Conservation (phyloP, 1,140 invertebrate species). For the Campoletis sonorensis region DNA sequence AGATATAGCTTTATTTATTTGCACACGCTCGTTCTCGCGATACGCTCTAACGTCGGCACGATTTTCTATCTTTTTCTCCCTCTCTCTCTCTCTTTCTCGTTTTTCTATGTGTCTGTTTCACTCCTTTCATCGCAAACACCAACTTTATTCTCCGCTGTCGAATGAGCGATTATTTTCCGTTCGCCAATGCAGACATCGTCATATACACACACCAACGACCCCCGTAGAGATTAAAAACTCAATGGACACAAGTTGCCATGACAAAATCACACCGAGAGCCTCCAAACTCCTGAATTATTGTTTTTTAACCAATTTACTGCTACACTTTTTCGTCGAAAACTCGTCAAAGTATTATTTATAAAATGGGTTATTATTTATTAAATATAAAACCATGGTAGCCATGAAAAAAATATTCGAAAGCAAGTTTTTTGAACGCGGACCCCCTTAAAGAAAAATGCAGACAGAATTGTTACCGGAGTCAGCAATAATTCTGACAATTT, state of each 20-base stretch:
- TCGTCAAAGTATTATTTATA: no score
- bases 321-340: no score
- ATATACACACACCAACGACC: slow-evolving; percentile 39
- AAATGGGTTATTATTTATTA: no score
- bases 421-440: no score
- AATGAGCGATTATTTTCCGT: not conserved
- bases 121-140: slow-evolving; percentile 7
- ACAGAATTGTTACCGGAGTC: no score
- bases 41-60: not conserved
- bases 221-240: not conserved
- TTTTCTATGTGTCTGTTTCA: slow-evolving; percentile 21
- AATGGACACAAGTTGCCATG: not conserved
- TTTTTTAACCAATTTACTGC: not conserved
- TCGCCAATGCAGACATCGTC: slow-evolving; percentile 5
- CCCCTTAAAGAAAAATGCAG: no score
- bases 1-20: slow-evolving; percentile 77
- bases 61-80: no score
- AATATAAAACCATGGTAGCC: no score
- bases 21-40: slow-evolving; percentile 61
- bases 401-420: no score
- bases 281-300: not conserved
- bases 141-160: slow-evolving; percentile 4
- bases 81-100: not conserved
- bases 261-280: not conserved
- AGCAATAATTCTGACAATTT: no score